Evolutionary conservation across 2,888 invertebrate genomes (phyloP).

Genomic region (Suillia variegata): DNA sequence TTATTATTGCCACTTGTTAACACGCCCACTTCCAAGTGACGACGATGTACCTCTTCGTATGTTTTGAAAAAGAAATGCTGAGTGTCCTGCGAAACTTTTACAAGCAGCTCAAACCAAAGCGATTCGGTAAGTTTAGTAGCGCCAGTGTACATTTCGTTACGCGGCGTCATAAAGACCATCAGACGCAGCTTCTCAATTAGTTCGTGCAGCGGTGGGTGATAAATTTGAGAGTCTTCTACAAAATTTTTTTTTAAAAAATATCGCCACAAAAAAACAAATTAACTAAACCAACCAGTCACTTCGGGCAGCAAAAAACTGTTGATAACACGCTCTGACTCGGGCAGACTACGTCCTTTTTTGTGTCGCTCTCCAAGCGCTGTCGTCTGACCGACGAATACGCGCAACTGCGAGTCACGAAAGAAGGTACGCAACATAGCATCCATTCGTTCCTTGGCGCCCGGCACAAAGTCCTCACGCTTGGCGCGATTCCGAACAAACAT

Average conservation of each 20-base stretch:
- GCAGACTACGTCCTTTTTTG: constrained; percentile 31
- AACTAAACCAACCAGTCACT: constrained; percentile 34
- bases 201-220: constrained; percentile 35
- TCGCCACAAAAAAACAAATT: too few relatives aligned
- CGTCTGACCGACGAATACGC: constrained; percentile 41
- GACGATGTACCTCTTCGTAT: constrained; percentile 43
- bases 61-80: constrained; percentile 48
- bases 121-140: constrained; percentile 45
- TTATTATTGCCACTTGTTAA: too few relatives aligned
- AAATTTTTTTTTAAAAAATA: too few relatives aligned
- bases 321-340: constrained; percentile 35
- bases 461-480: constrained; percentile 74
- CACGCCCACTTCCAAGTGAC: constrained; percentile 34
- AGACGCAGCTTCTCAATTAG: constrained; percentile 42
- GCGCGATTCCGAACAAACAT: constrained; percentile 84
- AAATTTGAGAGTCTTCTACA: too few relatives aligned
- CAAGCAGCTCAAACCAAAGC: constrained; percentile 47
- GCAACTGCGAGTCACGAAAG: constrained; percentile 47
- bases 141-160: constrained; percentile 43
- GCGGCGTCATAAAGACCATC: constrained; percentile 49
- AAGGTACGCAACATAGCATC: constrained; percentile 45
- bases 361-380: constrained; percentile 31
- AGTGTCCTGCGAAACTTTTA: constrained; percentile 40
- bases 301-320: constrained; percentile 46
- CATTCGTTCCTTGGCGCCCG: constrained; percentile 50